phyloP scores from a whole-genome alignment of 2,888 invertebrate species.

The Synergus itoensis region DNA sequence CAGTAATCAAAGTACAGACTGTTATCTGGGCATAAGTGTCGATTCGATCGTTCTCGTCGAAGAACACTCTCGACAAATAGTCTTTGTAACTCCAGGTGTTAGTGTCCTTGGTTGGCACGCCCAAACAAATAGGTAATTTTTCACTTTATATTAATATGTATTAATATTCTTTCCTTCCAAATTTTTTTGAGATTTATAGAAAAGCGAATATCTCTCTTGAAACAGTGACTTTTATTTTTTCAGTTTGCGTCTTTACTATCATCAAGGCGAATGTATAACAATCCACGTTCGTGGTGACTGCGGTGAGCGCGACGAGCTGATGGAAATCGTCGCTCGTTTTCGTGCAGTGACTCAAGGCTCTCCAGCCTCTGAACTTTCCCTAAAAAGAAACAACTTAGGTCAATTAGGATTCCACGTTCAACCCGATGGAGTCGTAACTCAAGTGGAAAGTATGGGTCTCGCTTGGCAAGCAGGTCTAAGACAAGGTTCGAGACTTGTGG shows the following conservation, averaged over 20 bases:
- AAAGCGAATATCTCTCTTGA: background rate
- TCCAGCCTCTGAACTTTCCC: conserved; percentile 88
- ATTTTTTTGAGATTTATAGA: background rate
- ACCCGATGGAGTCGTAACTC: conserved; percentile 95
- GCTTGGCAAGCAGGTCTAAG: conserved; percentile 92
- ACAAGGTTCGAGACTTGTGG: conserved; percentile 93
- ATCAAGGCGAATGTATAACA: conserved; percentile 95
- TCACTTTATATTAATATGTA: background rate
- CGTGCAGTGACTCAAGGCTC: conserved; percentile 89
- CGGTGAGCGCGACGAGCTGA: conserved; percentile 84
- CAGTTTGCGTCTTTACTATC: conserved; percentile 91
- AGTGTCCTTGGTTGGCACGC: conserved; percentile 88
- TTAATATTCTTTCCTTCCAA: too few relatives aligned
- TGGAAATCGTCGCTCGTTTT: conserved; percentile 90
- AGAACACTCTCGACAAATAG: conserved; percentile 88
- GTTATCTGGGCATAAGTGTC: conserved; percentile 91
- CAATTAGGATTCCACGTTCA: conserved; percentile 95
- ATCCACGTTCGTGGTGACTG: conserved; percentile 86
- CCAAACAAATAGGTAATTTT: conserved; percentile 80
- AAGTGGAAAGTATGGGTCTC: conserved; percentile 88
- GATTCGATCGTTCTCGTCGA: conserved; percentile 94
- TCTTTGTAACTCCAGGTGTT: conserved; percentile 91
- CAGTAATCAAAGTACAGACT: conserved; percentile 85
- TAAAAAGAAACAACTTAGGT: conserved; percentile 89
- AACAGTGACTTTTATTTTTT: conserved; percentile 27